Percentiles rank a stretch among this genome's conserved stretches.
These are phyloP conservation scores for Sycophila sp. DNA, from an alignment of 1,140 invertebrate species.

Conservation along the genomic window DNA sequence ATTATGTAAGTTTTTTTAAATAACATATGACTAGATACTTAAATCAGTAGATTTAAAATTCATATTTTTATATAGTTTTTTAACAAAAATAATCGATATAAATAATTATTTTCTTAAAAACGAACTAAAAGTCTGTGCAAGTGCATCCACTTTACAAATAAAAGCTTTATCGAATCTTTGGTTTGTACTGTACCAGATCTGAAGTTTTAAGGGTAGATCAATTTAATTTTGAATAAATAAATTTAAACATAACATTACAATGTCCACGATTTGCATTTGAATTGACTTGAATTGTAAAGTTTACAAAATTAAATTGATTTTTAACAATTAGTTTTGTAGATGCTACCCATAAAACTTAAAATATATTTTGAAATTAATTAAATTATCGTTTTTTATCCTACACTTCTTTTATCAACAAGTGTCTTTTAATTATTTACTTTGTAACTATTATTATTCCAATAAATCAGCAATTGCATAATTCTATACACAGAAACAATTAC, in stretches of 20 bases:
- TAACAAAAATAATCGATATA: no score
- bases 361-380: background rate
- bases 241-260: no score
- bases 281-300: background rate
- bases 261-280: no score
- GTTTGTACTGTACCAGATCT: constrained; percentile 30
- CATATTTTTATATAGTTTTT: no score
- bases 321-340: background rate
- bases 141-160: no score
- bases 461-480: background rate
- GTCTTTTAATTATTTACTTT: background rate
- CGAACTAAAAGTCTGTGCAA: no score
- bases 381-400: background rate
- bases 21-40: background rate
- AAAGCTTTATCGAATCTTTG: constrained; percentile 12
- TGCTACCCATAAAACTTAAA: background rate
- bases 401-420: background rate
- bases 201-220: constrained; percentile 13
- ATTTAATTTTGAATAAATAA: no score
- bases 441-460: background rate
- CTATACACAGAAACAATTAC: background rate
- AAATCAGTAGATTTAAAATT: no score
- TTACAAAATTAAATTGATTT: background rate
- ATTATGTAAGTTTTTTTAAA: background rate
- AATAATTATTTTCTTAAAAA: no score